These are phyloP conservation scores for Dendrocincla tyrannina DNA, from an alignment of 2,797 vertebrate genomes.

Conservation along the genomic window DNA sequence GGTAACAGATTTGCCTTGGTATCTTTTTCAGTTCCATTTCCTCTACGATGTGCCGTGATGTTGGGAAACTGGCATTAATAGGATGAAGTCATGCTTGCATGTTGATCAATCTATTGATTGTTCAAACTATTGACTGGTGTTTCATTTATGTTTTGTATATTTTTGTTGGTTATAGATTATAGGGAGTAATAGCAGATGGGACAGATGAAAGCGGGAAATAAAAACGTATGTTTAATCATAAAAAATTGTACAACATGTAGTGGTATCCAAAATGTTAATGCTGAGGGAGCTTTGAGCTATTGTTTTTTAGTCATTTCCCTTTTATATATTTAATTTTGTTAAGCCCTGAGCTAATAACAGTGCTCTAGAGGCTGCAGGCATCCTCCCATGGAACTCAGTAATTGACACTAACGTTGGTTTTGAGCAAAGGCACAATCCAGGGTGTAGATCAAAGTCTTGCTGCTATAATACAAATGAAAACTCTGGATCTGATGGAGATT, in stretches of 20 bases:
- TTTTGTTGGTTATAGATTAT: background rate
- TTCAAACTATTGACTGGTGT: background rate
- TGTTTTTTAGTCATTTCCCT: background rate
- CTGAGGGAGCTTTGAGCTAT: background rate
- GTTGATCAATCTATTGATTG: background rate
- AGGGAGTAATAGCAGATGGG: background rate
- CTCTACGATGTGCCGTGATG: background rate
- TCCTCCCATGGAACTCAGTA: background rate
- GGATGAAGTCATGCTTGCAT: background rate
- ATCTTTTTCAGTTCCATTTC: background rate
- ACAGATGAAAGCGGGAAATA: background rate
- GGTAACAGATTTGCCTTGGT: constrained; percentile 71
- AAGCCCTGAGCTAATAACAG: background rate
- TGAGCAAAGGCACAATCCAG: background rate
- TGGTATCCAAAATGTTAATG: background rate
- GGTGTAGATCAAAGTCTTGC: background rate
- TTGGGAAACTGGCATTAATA: background rate
- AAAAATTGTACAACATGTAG: background rate
- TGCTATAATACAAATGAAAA: background rate
- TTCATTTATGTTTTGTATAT: background rate
- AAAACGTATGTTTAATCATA: background rate
- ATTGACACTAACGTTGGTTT: background rate
- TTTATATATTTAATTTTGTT: background rate
- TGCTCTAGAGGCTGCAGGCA: background rate
- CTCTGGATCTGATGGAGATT: background rate